These are phyloP conservation scores for Xestoiulus laeticollis DNA, from an alignment of 2,888 invertebrate genomes.

Conservation along the genomic window DNA sequence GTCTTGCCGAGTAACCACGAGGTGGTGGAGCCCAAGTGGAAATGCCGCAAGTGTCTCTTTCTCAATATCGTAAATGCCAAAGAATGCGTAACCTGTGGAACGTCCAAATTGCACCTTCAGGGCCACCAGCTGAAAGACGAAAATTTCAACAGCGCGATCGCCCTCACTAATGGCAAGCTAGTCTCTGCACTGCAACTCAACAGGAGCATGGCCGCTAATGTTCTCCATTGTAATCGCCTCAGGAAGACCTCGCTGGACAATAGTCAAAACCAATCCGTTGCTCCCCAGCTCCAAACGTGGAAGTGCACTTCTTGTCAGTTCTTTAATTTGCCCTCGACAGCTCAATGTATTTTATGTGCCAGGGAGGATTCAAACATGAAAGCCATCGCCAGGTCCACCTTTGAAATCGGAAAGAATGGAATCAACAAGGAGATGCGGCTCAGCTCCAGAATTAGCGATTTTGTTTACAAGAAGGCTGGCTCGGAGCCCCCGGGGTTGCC, in stretches of 20 bases:
- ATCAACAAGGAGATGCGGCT: conserved; percentile 54
- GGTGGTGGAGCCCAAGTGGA: conserved; percentile 61
- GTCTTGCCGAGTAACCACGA: conserved; percentile 14
- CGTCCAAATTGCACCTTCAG: conserved; percentile 53
- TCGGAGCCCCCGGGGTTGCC: conserved; percentile 62
- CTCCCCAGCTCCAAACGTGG: conserved; percentile 60
- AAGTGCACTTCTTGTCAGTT: conserved; percentile 62
- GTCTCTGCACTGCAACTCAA: conserved; percentile 22
- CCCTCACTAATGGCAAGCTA: conserved; percentile 36
- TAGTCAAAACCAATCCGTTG: background rate
- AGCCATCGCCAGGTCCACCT: background rate
- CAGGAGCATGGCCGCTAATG: background rate
- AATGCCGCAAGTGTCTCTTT: conserved; percentile 62
- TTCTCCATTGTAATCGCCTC: conserved; percentile 15
- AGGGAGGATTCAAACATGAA: conserved; percentile 50
- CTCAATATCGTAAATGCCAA: conserved; percentile 60
- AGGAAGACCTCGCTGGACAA: conserved; percentile 37
- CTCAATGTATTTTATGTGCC: conserved; percentile 59
- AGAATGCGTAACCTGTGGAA: conserved; percentile 59
- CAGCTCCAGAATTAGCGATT: conserved; percentile 59
- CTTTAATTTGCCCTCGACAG: conserved; percentile 60
- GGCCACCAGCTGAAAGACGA: background rate
- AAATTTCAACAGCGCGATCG: conserved; percentile 31
- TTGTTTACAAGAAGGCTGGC: conserved; percentile 4
- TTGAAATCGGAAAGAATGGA: conserved; percentile 16